Base-by-base conservation (phyloP, 1,140 invertebrate species). In the Pectinophora gossypiella region DNA sequence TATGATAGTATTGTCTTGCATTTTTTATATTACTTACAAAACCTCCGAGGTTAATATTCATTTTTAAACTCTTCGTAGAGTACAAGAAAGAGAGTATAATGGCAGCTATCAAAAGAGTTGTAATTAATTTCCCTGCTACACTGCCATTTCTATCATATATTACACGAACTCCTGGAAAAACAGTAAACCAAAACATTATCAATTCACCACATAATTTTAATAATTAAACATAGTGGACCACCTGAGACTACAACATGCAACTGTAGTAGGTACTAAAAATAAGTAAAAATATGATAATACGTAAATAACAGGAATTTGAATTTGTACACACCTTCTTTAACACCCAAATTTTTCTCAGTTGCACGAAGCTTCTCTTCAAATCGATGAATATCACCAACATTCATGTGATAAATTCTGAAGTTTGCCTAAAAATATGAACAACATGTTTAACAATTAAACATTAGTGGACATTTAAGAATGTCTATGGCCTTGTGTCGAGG, bases 321-420 rank as follows among this genome's bases (percentile, higher is more conserved):
- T 35, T 9, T n/a, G 18, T 20, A 54, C 23, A 59, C 64, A 90
- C 92, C 93, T 77, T 92, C 89, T 70, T 89, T 90, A 36, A 98
- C 94, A n/a, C 95, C 95, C 40, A 97, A 85, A 51, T 89, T 75
- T 74, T 90, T 77, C 88, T 99, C 97, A 7, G 93, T 93, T 60
- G 94, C 91, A 42, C 97, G 89, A 36, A 99, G 76, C 88, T 96
- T 97, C 68, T 94, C 94, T 85, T 98, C 97, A 82, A 98, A 95
- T 58, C 93, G 92, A 32, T 93, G 91, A 12, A 93, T 91, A 76
- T 96, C 93, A 0, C 92, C 92, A 10, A 97, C 92, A 70, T 94
- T 94, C 94, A 98, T 96, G 61, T 95, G 92, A 79, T 92, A 96
- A 6, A 89, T 90, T 52, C 89, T 90, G 62, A 92, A 90, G 21